A percentile compares a stretch with the other conserved stretches of the same genome.
Conservation (phyloP, 2,113 vertebrate genomes). For the Lepisosteus oculatus region DNA sequence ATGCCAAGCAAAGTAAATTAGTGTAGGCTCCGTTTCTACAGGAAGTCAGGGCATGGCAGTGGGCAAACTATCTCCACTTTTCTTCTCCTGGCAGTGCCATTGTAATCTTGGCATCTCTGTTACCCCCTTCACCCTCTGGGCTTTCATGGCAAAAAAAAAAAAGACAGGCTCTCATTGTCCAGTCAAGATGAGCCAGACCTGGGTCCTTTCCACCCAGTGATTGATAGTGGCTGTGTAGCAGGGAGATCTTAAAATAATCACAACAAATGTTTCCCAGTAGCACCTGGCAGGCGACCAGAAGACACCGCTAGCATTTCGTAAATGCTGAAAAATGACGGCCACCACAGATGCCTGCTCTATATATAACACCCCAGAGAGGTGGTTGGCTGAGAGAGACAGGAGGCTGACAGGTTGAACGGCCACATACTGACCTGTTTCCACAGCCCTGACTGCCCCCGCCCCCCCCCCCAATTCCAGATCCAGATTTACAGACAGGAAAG, state of each 20-base stretch:
- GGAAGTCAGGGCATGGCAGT: too few species aligned
- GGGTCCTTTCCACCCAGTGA: conserved; percentile 35
- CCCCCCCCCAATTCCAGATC: too few species aligned
- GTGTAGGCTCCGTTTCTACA: too few species aligned
- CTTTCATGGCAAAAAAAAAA: not conserved
- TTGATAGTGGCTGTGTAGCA: conserved; percentile 48
- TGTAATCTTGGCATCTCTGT: not conserved
- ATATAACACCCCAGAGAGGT: conserved; percentile 41
- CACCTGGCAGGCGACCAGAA: conserved; percentile 64
- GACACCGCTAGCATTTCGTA: conserved; percentile 56
- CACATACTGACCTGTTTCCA: too few species aligned
- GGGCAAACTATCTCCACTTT: not conserved
- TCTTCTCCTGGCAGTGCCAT: not conserved
- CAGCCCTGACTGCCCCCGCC: too few species aligned
- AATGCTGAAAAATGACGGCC: conserved; percentile 58
- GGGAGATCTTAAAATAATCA: conserved; percentile 60
- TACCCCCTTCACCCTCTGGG: not conserved
- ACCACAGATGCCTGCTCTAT: conserved; percentile 53
- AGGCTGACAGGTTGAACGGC: not conserved
- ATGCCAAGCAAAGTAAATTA: too few species aligned
- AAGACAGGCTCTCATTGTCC: conserved; percentile 22
- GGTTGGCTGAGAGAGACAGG: not conserved
- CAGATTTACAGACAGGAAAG: too few species aligned
- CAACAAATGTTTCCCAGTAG: conserved; percentile 62
- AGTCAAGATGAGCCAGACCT: conserved; percentile 19